Evolutionary conservation across 2,797 vertebrate species (phyloP), one percentile per base, ranked within the genome.

Genomic region (Cryptoprocta ferox): DNA sequence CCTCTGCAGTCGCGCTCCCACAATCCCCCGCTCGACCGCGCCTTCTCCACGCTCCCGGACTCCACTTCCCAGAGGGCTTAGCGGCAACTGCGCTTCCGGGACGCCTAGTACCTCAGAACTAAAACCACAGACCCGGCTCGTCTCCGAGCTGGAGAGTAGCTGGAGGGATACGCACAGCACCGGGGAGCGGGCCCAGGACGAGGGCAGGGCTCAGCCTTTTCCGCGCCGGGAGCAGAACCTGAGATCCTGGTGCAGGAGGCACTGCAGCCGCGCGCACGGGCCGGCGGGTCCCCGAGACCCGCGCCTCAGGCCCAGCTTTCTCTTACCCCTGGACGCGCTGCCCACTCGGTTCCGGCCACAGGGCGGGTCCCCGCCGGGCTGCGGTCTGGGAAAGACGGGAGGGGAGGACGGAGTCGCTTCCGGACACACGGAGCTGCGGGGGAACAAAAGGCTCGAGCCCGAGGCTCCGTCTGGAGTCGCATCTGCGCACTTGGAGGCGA

Each of bases 401-500:
- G 50, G 45, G 80, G 78, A 48, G 39, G 16, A 65, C 50, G 1
- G 70, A 32, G 35, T 24, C 39, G 48, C 70, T 53, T 30, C 26
- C 50, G 61, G n/a, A 63, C 45, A 28, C 88, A 0, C 18, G 8
- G 70, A 39, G 71, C 65, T n/a, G 42, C 79, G 8, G 73, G 35
- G 21, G 85, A 48, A 89, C 89, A 89, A 75, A 89, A 85, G 93
- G 80, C 79, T 84, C 8, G 53, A 92, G 93, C 71, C 32, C 32
- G 63, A 84, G 26, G 65, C 79, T 89, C 28, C 9, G 63, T 79
- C 42, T 68, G 79, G 35, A 80, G 45, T 85, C 45, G 89, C 96
- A 80, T 66, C 89, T 95, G 96, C 96, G 84, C 96, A 85, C 71
- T 94, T 24, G 93, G 61, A 45, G 63, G 79, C 71, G 45, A n/a